Evolutionary conservation across 2,113 vertebrate species (phyloP), one percentile per base, ranked within the genome.

Genomic region (Agapornis roseicollis): DNA sequence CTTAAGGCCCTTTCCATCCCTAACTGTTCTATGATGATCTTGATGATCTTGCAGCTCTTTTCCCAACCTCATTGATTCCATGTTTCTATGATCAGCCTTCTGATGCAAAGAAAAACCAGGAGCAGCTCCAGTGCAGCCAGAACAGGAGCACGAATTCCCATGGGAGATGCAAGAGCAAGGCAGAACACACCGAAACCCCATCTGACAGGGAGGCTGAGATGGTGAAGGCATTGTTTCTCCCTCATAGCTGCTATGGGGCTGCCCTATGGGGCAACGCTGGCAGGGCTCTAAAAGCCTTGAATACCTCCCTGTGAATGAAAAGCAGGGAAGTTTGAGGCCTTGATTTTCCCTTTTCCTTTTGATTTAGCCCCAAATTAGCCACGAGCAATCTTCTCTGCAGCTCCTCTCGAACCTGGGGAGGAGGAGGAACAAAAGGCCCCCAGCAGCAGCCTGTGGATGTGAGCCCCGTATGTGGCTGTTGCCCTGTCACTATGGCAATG

Each of bases 121-220:
- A 74, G 41, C n/a, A 16, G 29, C 28, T 42, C 50, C 71, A 27
- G 10, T 8, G 11, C 27, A 3, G 11, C 46, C n/a, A 23, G 35
- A 20, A 9, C 46, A 10, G 72, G 50, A 79, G n/a, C 15, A 0
- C 0, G 58, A 19, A 33, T 14, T 28, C 7, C 55, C 25, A 3
- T 3, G 1, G 71, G 31, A 63, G 60, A 31, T 31, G 72, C 4
- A 7, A 11, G 39, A 25, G 15, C 42, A 5, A 33, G 20, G 77
- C 71, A 52, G 42, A 20, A 22, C 5, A 1, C 3, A 0, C 39
- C 13, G 10, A 22, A 27, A 1, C 33, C 13, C 37, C 33, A 0
- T 6, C 28, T 41, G 0, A 17, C 23, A 52, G n/a, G 0, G 2
- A 41, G 52, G 15, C 39, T 8, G 6, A 5, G 6, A 5, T 5